Conservation (phyloP, 2,797 vertebrate species). For the Channallabes apus region DNA sequence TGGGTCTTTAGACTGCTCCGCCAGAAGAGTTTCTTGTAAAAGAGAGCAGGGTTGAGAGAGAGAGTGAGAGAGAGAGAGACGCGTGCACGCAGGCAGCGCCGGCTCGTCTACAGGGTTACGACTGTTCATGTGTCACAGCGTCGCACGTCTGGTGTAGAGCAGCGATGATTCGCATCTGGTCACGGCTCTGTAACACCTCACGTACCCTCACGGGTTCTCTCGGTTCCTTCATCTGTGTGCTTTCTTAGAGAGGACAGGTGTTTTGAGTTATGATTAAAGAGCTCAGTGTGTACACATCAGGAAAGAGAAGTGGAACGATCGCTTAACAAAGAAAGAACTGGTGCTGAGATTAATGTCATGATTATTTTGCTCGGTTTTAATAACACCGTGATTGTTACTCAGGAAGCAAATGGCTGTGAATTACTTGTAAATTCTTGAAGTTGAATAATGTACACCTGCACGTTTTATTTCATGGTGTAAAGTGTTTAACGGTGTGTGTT, state of each 20-base stretch:
- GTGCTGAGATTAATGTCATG: too few species aligned
- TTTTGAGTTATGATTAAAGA: conserved; percentile 31
- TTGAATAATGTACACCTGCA: too few species aligned
- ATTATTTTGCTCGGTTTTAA: not conserved
- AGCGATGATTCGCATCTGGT: not conserved
- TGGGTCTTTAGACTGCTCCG: conserved; percentile 36
- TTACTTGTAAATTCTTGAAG: not conserved
- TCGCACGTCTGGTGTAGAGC: not conserved
- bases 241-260: conserved; percentile 1
- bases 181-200: not conserved
- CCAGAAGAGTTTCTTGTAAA: not conserved
- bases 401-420: not conserved
- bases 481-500: too few species aligned
- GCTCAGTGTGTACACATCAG: not conserved
- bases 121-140: not conserved
- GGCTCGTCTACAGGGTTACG: conserved; percentile 13
- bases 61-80: too few species aligned
- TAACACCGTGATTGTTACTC: too few species aligned
- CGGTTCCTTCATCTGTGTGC: not conserved
- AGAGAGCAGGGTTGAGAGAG: not conserved
- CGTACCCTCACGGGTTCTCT: not conserved
- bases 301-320: not conserved
- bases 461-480: not conserved
- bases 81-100: not conserved
- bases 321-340: not conserved